Base-by-base conservation (phyloP, 2,113 vertebrate genomes). In the Micronycteris hirsuta region DNA sequence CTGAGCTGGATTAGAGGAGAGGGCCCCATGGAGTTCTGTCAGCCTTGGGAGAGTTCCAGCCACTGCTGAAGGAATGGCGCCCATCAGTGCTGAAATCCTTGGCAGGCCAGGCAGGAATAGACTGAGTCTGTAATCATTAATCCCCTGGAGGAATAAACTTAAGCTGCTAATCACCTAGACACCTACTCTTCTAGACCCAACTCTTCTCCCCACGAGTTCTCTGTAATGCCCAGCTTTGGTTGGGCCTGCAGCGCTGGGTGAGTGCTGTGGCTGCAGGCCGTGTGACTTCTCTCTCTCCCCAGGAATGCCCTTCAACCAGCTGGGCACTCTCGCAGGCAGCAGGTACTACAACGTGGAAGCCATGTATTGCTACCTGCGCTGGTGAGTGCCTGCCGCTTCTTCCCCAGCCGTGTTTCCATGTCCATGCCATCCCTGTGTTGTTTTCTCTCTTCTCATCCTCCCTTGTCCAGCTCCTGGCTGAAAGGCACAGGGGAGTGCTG, bases 221-320 rank as follows among this genome's bases (percentile, higher is more conserved):
- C 81, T 61, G 76, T 43, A n/a, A 17, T 70, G 45, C 61, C 89
- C 38, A 20, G 31, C 38, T 2, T 54, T 56, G 43, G 16, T 45
- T 86, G 41, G 45, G 36, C 81, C 11, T 84, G 36, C n/a, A 56
- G 11, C 33, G 12, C 38, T 31, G 4, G 26, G 41, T 84, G 19
- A 61, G 6, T 26, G 15, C 22, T 49, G 8, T 89, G 56, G 15
- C 92, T 84, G 65, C 49, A 41, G 56, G 63, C n/a, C n/a, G 2
- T 1, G 13, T 73, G 78, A 68, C 88, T 77, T 68, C 14, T 93
- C 56, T 97, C 93, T 70, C 93, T 16, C 19, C 52, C 5, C 97
- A 99, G 99, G 99, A 88, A 99, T 99, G 99, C 99, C 99, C 67
- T 99, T 99, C 97, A 99, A 99, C 98, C 99, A 99, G 90, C 98